Conservation (phyloP, 2,888 invertebrate species). For the Ephialtes manifestator region DNA sequence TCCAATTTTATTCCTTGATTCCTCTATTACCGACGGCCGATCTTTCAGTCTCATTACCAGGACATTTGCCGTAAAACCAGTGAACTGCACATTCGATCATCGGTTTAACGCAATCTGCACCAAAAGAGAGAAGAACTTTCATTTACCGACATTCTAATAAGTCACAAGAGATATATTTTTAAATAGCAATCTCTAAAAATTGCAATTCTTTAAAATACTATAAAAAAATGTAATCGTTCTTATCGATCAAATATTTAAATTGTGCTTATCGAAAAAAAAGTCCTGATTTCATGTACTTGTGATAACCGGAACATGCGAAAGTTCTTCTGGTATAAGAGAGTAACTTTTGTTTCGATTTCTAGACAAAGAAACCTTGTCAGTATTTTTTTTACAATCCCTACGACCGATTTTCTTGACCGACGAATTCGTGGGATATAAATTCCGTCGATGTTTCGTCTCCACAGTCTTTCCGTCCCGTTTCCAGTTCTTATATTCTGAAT, state of each 20-base stretch:
- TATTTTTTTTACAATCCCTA: constrained; percentile 7
- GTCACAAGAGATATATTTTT: background rate
- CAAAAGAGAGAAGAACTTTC: constrained; percentile 3
- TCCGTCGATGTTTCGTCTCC: background rate
- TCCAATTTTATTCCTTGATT: constrained; percentile 17
- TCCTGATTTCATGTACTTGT: constrained; percentile 20
- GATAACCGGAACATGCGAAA: constrained; percentile 21
- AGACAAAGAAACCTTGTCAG: constrained; percentile 11
- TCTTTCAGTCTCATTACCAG: constrained; percentile 55
- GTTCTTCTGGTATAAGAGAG: constrained; percentile 6
- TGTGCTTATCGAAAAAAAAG: background rate
- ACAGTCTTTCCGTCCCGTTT: constrained; percentile 5
- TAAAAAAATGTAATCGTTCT: background rate
- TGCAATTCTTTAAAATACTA: background rate
- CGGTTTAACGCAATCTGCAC: constrained; percentile 75
- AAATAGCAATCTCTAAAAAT: background rate
- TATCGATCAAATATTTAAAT: background rate
- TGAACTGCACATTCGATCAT: constrained; percentile 72
- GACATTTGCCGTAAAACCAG: constrained; percentile 80
- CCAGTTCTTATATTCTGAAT: constrained; percentile 4
- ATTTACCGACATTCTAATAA: background rate
- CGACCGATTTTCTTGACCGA: constrained; percentile 25
- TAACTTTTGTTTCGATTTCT: constrained; percentile 32
- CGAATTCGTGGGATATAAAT: background rate
- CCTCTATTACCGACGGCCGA: constrained; percentile 74